phyloP scores from a whole-genome alignment of 2,888 invertebrate genomes.

The Blera fallax region DNA sequence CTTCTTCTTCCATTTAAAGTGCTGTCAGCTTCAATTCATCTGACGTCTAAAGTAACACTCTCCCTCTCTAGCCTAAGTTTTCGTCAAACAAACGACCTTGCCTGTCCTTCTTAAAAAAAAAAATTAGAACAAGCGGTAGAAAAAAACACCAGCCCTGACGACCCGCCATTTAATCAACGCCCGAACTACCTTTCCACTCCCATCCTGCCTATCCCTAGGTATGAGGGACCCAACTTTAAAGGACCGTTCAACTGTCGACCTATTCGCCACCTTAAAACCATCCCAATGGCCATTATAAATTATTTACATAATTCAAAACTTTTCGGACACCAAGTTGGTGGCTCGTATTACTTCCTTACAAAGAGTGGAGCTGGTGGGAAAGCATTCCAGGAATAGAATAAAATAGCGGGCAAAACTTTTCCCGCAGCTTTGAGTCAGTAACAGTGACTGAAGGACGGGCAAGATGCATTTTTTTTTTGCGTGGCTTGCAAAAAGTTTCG shows the following conservation, averaged over 20 bases:
- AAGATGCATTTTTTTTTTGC: constrained; percentile 58
- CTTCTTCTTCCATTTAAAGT: too few species aligned
- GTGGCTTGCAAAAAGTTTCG: constrained; percentile 57
- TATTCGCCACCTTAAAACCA: neutral
- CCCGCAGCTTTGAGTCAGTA: constrained; percentile 2
- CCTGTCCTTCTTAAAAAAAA: too few species aligned
- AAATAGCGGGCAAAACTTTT: constrained; percentile 49
- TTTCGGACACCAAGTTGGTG: constrained; percentile 69
- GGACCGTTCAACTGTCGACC: constrained; percentile 50
- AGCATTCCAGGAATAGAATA: constrained; percentile 43
- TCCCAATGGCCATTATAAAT: constrained; percentile 61
- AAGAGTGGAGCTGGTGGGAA: constrained; percentile 21
- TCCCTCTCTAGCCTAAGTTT: neutral
- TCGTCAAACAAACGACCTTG: neutral
- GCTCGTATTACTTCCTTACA: constrained; percentile 56
- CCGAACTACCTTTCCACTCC: neutral
- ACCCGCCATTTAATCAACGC: constrained; percentile 33
- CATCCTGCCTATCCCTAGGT: neutral
- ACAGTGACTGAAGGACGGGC: neutral
- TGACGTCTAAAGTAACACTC: neutral
- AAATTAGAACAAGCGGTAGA: too few species aligned
- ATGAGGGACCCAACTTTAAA: constrained; percentile 1
- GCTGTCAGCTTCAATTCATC: too few species aligned
- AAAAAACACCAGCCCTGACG: neutral
- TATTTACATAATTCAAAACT: constrained; percentile 72